Evolutionary conservation across 2,888 invertebrate species (phyloP), one percentile per base, ranked within the genome.

Genomic region (Theristus sp.): DNA sequence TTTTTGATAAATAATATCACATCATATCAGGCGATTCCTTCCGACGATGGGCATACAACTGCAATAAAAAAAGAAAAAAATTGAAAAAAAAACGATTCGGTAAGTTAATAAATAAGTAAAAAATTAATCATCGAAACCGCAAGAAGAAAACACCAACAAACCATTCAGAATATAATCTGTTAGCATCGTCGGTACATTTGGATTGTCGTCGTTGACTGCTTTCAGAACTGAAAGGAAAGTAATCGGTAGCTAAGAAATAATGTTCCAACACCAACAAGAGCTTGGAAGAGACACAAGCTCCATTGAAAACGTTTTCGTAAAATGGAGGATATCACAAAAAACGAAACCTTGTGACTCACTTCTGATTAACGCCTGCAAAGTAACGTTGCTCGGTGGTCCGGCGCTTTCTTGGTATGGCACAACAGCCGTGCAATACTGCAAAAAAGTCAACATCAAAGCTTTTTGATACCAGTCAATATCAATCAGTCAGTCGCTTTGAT

Each of bases 101-200:
- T 38, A 20, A 38, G 38, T 38, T 20, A 56, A 27, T 28, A 56
- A 56, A 27, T 56, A 56, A 56, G 24, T 28, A n/a, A n/a, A n/a
- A n/a, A n/a, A n/a, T n/a, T n/a, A n/a, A n/a, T 17, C 38, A 6
- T 38, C 38, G 17, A 6, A 38, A 13, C 10, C 17, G 17, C 6
- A 6, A 38, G 6, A 38, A 38, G 38, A 38, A 6, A 38, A 47
- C 1, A 13, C 6, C 17, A 49, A 60, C 52, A 26, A 74, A 82
- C 83, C 85, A 83, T 94, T 98, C 65, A 98, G 82, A 74, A 98
- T 98, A 79, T 98, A 98, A 79, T 98, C 96, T 71, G 98, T 98
- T 72, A 98, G 82, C 69, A 98, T 82, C 60, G 91, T 87, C 65
- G 98, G 96, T 67, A 98, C 96, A 64, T 91, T 88, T 56, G 91